phyloP scores from a whole-genome alignment of 2,113 vertebrate genomes.

The Equus przewalskii region DNA sequence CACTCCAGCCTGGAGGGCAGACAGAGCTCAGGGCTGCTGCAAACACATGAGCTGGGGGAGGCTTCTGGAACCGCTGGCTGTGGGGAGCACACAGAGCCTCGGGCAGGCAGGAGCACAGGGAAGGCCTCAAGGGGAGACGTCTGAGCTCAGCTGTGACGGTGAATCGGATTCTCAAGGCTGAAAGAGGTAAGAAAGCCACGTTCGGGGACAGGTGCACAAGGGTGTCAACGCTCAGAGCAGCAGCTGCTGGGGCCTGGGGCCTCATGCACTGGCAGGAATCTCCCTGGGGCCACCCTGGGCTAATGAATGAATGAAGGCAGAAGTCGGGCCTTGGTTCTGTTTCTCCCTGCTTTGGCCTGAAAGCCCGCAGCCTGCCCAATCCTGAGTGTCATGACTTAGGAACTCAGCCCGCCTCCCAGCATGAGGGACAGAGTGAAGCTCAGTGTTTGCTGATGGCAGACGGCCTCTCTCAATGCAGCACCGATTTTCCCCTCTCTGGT shows the following conservation, averaged over 20 bases:
- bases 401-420: not conserved
- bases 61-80: too few species aligned
- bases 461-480: not conserved
- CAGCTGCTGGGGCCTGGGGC: not conserved
- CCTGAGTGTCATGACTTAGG: accelerated
- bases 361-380: not conserved
- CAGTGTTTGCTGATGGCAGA: not conserved
- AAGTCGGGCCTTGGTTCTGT: not conserved
- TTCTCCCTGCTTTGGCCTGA: not conserved
- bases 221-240: not conserved
- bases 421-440: accelerated
- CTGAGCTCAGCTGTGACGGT: not conserved
- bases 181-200: accelerated
- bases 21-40: not conserved
- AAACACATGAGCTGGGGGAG: accelerated
- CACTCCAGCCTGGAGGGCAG: not conserved
- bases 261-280: accelerated
- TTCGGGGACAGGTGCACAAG: too few species aligned
- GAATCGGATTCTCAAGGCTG: not conserved
- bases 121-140: not conserved
- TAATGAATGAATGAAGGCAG: not conserved
- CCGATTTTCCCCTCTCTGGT: not conserved
- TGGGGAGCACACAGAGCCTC: not conserved
- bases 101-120: not conserved
- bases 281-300: accelerated